Base-by-base conservation (phyloP, 2,797 vertebrate species). In the Falco naumanni region DNA sequence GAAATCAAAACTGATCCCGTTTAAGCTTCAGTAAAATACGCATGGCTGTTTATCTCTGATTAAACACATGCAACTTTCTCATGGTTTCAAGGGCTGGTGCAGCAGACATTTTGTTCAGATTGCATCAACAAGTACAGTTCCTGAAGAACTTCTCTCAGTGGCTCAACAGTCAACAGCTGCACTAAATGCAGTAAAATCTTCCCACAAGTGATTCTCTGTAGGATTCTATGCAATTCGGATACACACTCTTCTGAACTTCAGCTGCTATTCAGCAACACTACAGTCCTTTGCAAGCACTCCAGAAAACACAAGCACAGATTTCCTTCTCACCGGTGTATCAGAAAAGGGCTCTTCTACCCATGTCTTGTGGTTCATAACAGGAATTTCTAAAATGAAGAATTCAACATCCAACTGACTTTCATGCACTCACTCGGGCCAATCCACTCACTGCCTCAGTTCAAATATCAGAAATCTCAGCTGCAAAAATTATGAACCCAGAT, bases 131-230 rank as follows among this genome's bases (percentile, higher is more conserved):
- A 82, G 74, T 78, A 34, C 57, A 57, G 31, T 9, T 87, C 85
- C 81, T 94, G 84, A 89, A 92, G 51, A 89, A 77, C 50, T 89
- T 89, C 92, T 76, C 87, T 64, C 81, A 24, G 25, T n/a, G 90
- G 79, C 60, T 95, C 31, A 78, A 39, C 4, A 83, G 64, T 43
- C 61, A 87, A 50, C 84, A 87, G 68, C 54, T 93, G 85, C 70
- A 71, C 60, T 24, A 26, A 91, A 74, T 33, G 26, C 59, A 84
- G 28, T 34, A 72, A 75, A 87, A 93, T 34, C 51, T 84, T 83
- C 39, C 53, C 48, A 66, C 26, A 76, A 89, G 33, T 89, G 54
- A 50, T 84, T 56, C 63, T 77, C 69, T 53, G 28, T 43, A 72
- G 56, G 22, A 84, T 41, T 65, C 13, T 91, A 60, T 21, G 57